These are phyloP conservation scores for Oryzias celebensis DNA, from an alignment of 2,113 vertebrate genomes.

Conservation along the genomic window DNA sequence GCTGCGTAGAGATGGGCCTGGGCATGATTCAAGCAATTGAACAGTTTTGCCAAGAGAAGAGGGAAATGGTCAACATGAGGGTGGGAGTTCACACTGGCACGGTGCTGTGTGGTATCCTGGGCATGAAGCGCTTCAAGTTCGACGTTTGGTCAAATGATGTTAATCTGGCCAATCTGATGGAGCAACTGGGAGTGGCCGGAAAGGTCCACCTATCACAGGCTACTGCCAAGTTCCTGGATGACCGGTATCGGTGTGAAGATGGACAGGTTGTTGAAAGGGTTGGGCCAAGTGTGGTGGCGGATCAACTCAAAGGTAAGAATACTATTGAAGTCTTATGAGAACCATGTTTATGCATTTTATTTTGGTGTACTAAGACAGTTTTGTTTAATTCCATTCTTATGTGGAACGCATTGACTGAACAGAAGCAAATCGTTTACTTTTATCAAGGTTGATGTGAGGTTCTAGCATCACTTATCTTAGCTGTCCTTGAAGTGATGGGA, in stretches of 20 bases:
- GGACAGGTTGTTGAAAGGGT: constrained; percentile 88
- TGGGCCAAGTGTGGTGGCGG: constrained; percentile 91
- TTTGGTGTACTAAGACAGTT: not conserved
- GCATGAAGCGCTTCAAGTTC: constrained; percentile 98
- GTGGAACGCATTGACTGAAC: constrained; percentile 9
- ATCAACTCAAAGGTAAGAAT: constrained; percentile 90
- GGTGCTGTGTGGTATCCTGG: constrained; percentile 94
- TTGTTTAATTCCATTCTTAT: not conserved
- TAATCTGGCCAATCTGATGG: constrained; percentile 98
- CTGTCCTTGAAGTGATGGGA: constrained; percentile 12
- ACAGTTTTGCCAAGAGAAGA: constrained; percentile 96
- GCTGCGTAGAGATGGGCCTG: constrained; percentile 98
- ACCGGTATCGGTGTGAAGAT: constrained; percentile 91
- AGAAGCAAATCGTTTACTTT: constrained; percentile 12
- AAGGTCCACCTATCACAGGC: constrained; percentile 96
- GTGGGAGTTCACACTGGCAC: constrained; percentile 97
- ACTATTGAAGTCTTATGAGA: too few relatives aligned
- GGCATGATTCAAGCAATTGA: constrained; percentile 99
- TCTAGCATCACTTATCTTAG: constrained; percentile 9
- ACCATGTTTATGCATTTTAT: not conserved
- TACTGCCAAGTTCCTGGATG: constrained; percentile 92
- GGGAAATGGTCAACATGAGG: constrained; percentile 97
- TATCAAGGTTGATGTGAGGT: constrained; percentile 20
- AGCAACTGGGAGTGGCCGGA: constrained; percentile 95
- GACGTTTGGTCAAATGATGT: constrained; percentile 99